Percentiles rank a stretch among this genome's conserved stretches.
phyloP scores from a whole-genome alignment of 1,140 invertebrate species.

The Drosophila azteca region DNA sequence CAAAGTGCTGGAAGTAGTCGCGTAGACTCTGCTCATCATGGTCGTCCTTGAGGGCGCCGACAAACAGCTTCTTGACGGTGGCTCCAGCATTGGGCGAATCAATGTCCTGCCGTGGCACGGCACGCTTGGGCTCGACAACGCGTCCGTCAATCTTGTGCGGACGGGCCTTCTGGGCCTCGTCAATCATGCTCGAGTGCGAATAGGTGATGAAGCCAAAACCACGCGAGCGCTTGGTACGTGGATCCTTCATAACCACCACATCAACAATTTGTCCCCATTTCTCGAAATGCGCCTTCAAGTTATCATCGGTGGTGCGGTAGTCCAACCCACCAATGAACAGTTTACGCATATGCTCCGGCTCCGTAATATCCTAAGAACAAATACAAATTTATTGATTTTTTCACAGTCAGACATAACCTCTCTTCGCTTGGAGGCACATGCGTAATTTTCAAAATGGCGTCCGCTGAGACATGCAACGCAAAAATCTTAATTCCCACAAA shows the following conservation, averaged over 20 bases:
- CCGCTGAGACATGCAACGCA: slow-evolving; percentile 29
- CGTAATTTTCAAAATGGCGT: slow-evolving; percentile 79
- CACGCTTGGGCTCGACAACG: slow-evolving; percentile 98
- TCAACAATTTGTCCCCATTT: slow-evolving; percentile 99
- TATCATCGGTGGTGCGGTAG: slow-evolving; percentile 98
- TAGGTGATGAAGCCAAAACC: slow-evolving; percentile 99
- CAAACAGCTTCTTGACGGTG: slow-evolving; percentile 97
- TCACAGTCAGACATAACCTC: slow-evolving; percentile 55
- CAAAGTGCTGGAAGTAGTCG: slow-evolving; percentile 93
- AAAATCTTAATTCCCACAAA: slow-evolving; percentile 1
- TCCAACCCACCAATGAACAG: slow-evolving; percentile 98
- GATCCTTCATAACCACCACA: slow-evolving; percentile 99
- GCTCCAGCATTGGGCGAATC: slow-evolving; percentile 95
- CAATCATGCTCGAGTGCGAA: slow-evolving; percentile 95
- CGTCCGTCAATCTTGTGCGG: slow-evolving; percentile 89
- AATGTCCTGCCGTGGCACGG: slow-evolving; percentile 97
- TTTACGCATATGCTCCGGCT: slow-evolving; percentile 97
- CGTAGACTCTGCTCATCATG: slow-evolving; percentile 94
- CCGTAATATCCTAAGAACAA: slow-evolving; percentile 84
- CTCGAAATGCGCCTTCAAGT: slow-evolving; percentile 96
- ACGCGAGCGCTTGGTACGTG: slow-evolving; percentile 94
- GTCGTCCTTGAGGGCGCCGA: slow-evolving; percentile 95
- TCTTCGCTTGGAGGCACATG: slow-evolving; percentile 57
- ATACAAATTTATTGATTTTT: slow-evolving; percentile 62
- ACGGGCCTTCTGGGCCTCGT: slow-evolving; percentile 95